Evolutionary conservation across 1,140 invertebrate species (phyloP), one percentile per base, ranked within the genome.

Genomic region (Pectinophora gossypiella): DNA sequence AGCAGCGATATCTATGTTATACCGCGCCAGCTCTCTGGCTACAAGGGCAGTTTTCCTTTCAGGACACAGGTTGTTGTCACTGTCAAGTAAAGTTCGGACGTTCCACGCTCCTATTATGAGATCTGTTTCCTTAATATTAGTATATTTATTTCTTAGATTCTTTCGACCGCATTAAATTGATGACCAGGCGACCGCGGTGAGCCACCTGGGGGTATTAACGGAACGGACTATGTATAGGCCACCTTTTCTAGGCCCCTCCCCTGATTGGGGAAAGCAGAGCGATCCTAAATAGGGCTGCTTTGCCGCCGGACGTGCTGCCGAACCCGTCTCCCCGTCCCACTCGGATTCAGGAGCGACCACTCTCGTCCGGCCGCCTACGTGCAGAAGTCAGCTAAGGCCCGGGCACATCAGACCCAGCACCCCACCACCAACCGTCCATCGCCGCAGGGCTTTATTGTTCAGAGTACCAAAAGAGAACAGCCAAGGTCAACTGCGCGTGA

Each of bases 211-310:
- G 12, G 7, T 6, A 13, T 45, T n/a, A 12, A 15, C 40, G 48
- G 51, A 54, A 54, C 27, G 42, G 44, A 53, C 59, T 61, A 53
- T 59, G 16, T 66, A 59, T 65, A 16, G 56, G 56, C 45, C 59
- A 65, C 58, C 55, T 58, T 61, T 64, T 64, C 61, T 64, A 64
- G 54, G 22, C 62, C 62, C 58, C 49, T 65, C 62, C 58, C 27
- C 58, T 43, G 23, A 15, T 16, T 22, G 36, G 55, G 27, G 55
- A 54, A 59, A 59, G 60, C 57, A 58, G 60, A 54, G 52, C 54
- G 40, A 50, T n/a, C 57, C 42, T 44, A 3, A 44, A 44, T 44
- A 44, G 42, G 42, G 42, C 42, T 44, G 42, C 42, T 20, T 44
- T 44, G 42, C 20, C 42, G 19, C 19, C 18, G 20, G 18, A 3